Evolutionary conservation across 2,797 vertebrate genomes (phyloP), one percentile per base, ranked within the genome.

Genomic region (Scolopax rusticola): DNA sequence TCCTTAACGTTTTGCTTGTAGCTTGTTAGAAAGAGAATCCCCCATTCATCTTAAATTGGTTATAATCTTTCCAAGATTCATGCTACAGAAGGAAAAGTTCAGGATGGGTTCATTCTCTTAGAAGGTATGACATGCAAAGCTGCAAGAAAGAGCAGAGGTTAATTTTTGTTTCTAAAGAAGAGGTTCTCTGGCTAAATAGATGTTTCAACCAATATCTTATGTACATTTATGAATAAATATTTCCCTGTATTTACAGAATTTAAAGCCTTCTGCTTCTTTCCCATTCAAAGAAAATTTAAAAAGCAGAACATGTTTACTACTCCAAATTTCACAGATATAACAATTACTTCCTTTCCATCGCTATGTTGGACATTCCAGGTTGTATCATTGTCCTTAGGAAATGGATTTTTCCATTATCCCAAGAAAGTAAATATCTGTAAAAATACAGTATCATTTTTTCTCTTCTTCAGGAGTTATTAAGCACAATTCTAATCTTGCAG

Each of bases 21-120:
- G 84, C 57, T 84, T 89, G 85, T 87, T 81, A 95, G 95, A 93
- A 97, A 93, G 77, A 93, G 75, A 95, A 87, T 80, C 80, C 60
- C 79, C 40, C 47, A 14, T 57, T 48, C 78, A 81, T 51, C 67
- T 93, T 84, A 85, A 89, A 88, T 85, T 84, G 61, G 70, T 94
- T 94, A 89, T 87, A 91, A 95, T 96, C 77, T 95, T 59, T 94
- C 92, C 68, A 93, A 87, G 84, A 85, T 91, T 90, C 18, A 2
- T 64, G 45, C 88, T 77, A 32, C 18, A 53, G 75, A 76, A 81
- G 84, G 86, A 80, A 94, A 93, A 93, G 93, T 97, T 95, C 85
- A 97, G 71, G 47, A 43, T 81, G 68, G 93, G 91, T 96, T 97
- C 94, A 92, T 90, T 93, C 90, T 95, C 94, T 96, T 96, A 96